These are phyloP conservation scores for Cheilosia vulpina DNA, from an alignment of 2,888 invertebrate genomes.

Conservation along the genomic window DNA sequence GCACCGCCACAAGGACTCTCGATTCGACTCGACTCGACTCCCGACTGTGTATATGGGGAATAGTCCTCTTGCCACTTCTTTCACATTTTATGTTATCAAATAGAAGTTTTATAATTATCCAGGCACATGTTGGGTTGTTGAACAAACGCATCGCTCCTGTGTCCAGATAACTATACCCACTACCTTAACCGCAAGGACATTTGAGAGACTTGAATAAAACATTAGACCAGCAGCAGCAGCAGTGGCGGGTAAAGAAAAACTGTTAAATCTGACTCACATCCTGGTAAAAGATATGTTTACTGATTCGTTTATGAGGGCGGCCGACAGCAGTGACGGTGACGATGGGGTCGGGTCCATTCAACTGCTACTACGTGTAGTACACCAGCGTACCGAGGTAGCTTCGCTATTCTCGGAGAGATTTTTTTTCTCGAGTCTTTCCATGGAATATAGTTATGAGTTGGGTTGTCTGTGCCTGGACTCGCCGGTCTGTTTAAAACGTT, in stretches of 20 bases:
- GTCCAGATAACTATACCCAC: conserved; percentile 48
- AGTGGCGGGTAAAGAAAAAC: conserved; percentile 4
- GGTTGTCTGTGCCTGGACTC: background rate
- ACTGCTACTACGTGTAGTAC: conserved; percentile 45
- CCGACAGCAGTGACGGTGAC: conserved; percentile 7
- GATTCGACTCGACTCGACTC: conserved; percentile 22
- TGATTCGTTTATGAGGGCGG: conserved; percentile 60
- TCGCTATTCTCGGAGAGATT: conserved; percentile 31
- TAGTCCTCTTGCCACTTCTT: conserved; percentile 4
- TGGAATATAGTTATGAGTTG: conserved; percentile 12
- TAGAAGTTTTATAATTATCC: conserved; percentile 68
- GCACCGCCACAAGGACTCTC: conserved; percentile 50
- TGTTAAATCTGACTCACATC: conserved; percentile 63
- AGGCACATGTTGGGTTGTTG: conserved; percentile 56
- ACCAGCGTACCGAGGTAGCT: conserved; percentile 27
- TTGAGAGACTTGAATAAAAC: conserved; percentile 64
- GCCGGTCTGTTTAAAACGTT: conserved; percentile 55
- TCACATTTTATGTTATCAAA: conserved; percentile 44
- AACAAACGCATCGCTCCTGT: conserved; percentile 36
- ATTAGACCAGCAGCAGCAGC: conserved; percentile 21
- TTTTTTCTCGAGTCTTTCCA: conserved; percentile 32
- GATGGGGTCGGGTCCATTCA: conserved; percentile 33
- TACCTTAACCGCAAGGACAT: conserved; percentile 40
- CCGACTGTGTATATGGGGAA: background rate
- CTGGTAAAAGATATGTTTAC: conserved; percentile 59